Percentiles rank a stretch among this genome's conserved stretches.
Conservation (phyloP, 2,888 invertebrate genomes). For the Matsumyia berberina region DNA sequence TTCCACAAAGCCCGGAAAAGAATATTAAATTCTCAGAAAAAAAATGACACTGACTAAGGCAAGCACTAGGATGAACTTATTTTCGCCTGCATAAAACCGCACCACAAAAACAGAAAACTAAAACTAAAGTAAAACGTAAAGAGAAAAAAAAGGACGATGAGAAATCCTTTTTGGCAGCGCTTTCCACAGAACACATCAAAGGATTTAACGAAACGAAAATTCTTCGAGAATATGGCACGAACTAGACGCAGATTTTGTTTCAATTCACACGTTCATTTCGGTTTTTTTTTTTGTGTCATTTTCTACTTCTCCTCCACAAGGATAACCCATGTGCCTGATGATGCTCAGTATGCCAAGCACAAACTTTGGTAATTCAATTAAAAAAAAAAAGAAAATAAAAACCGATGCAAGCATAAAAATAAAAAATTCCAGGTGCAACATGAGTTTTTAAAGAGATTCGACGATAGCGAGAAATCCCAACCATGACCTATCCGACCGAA, state of each 20-base stretch:
- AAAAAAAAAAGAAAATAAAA: conserved; percentile 28
- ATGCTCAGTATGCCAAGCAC: conserved; percentile 64
- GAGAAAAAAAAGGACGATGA: too few relatives aligned
- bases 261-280: conserved; percentile 62
- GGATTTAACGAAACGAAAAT: conserved; percentile 53
- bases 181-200: conserved; percentile 46
- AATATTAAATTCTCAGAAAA: conserved; percentile 42
- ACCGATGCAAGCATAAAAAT: neutral
- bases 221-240: conserved; percentile 51
- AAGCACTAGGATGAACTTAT: conserved; percentile 33
- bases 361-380: conserved; percentile 73
- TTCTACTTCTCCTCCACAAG: conserved; percentile 15
- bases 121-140: conserved; percentile 19
- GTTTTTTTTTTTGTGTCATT: neutral
- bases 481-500: conserved; percentile 59
- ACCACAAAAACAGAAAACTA: neutral
- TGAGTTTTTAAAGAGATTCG: conserved; percentile 64
- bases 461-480: conserved; percentile 53
- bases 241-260: conserved; percentile 67
- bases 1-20: conserved; percentile 7
- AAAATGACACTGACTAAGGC: conserved; percentile 20
- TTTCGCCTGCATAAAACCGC: conserved; percentile 31
- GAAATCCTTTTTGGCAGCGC: conserved; percentile 23
- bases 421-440: conserved; percentile 64
- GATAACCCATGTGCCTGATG: conserved; percentile 51